Conservation (phyloP, 2,797 vertebrate genomes). For the Tragelaphus eurycerus region DNA sequence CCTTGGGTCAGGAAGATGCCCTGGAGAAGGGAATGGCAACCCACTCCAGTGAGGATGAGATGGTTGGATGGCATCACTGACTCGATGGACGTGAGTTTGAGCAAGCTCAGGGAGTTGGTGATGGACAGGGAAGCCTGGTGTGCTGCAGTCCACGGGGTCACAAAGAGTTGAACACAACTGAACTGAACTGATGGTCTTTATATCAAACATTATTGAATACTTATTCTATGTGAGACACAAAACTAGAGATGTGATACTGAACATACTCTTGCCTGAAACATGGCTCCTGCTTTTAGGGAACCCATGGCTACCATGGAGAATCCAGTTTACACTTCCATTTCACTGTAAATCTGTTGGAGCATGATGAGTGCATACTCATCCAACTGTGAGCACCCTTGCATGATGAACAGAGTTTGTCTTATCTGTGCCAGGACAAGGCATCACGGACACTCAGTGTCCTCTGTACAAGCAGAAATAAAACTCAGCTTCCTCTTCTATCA, state of each 20-base stretch:
- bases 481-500: not conserved
- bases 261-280: not conserved
- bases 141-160: not conserved
- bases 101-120: not conserved
- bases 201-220: not conserved
- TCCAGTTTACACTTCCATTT: not conserved
- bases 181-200: not conserved
- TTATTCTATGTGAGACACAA: not conserved
- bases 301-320: not conserved
- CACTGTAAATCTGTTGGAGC: not conserved
- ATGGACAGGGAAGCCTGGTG: not conserved
- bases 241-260: not conserved
- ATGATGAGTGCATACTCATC: not conserved
- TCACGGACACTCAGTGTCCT: not conserved
- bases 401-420: not conserved
- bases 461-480: not conserved
- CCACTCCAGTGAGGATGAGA: not conserved
- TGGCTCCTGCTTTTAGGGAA: not conserved
- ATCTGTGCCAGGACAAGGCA: not conserved
- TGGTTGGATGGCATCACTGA: not conserved
- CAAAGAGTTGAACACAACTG: not conserved
- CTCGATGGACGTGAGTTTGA: not conserved
- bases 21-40: not conserved
- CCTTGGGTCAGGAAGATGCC: not conserved
- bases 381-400: not conserved